Evolutionary conservation across 2,797 vertebrate genomes (phyloP).

Genomic region (Hoplostethus mediterraneus): DNA sequence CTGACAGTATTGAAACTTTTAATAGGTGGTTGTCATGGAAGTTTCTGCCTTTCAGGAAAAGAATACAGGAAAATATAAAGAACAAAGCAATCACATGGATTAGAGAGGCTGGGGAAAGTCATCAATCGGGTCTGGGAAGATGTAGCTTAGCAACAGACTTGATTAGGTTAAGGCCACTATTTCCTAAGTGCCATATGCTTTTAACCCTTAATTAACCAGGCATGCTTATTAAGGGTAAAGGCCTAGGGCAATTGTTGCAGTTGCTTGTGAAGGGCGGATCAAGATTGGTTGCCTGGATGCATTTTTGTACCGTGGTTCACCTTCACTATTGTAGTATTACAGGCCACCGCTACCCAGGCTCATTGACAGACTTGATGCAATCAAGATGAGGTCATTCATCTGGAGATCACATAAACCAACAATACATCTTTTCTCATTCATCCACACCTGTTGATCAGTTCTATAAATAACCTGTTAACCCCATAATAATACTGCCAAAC

Average conservation of each 20-base stretch:
- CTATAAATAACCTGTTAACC: too few species aligned
- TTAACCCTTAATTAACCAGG: background rate
- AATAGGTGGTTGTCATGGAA: background rate
- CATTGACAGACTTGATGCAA: too few species aligned
- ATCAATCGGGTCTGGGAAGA: constrained; percentile 6
- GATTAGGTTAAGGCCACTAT: constrained; percentile 21
- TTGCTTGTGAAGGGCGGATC: constrained; percentile 4
- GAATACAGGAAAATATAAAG: background rate
- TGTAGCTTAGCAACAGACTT: constrained; percentile 32
- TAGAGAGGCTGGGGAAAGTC: constrained; percentile 13
- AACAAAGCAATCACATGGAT: constrained; percentile 26
- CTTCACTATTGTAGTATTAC: background rate
- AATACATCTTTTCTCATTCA: too few species aligned
- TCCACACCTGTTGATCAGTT: too few species aligned
- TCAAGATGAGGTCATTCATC: too few species aligned
- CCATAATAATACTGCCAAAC: too few species aligned
- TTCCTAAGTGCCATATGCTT: constrained; percentile 15
- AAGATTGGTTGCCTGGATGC: background rate
- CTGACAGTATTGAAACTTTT: background rate
- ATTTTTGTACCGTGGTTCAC: too few species aligned
- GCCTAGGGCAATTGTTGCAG: background rate
- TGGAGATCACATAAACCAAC: too few species aligned
- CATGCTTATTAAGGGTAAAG: background rate
- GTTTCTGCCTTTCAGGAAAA: background rate
- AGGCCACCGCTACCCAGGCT: too few species aligned